Base-by-base conservation (phyloP, 1,140 invertebrate species). In the Araneus ventricosus region DNA sequence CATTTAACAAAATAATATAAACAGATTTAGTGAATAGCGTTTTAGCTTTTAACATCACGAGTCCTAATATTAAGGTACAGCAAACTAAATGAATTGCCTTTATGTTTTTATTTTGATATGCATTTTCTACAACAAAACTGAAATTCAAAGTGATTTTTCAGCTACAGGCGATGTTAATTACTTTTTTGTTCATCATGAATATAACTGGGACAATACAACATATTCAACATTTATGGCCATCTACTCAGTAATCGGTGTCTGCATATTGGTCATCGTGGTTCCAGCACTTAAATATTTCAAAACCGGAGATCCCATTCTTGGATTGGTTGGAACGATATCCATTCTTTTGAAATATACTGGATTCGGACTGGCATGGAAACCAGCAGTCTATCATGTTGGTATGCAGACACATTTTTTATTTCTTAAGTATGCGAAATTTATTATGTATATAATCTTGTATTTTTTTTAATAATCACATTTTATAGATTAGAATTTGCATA, bases 161-260 rank as follows among this genome's bases (percentile, higher is more conserved):
- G 85, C 52, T 27, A 27, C 57, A 34, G 20, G 17, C n/a, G 30
- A 45, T 4, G 61, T 87, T 0, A 61, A 30, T 30, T 87, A 34
- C 45, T 20, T 87, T 4, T 87, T 61, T 63, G 85, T 24, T 37
- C 57, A 87, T 14, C 85, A 61, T 5, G 20, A 8, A 22, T 89
- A 75, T 37, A 89, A 79, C 17, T 89, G 88, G 88, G 88, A 89
- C 22, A 79, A 75, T 37, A 75, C 88, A 8, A 89, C 39, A 14
- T 89, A 39, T 37, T 89, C 88, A 5, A 89, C 61, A 27, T 24
- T n/a, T 2, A 24, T 22, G 24, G 61, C 88, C 20, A 30, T 89
- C 10, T 89, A 39, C 34, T 45, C 34, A 41, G 67, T 89, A 4
- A 52, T 75, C 22, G 61, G 63, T n/a, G n/a, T 39, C 14, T 5